These are phyloP conservation scores for Phycodurus eques DNA, from an alignment of 2,113 vertebrate species.

Conservation along the genomic window DNA sequence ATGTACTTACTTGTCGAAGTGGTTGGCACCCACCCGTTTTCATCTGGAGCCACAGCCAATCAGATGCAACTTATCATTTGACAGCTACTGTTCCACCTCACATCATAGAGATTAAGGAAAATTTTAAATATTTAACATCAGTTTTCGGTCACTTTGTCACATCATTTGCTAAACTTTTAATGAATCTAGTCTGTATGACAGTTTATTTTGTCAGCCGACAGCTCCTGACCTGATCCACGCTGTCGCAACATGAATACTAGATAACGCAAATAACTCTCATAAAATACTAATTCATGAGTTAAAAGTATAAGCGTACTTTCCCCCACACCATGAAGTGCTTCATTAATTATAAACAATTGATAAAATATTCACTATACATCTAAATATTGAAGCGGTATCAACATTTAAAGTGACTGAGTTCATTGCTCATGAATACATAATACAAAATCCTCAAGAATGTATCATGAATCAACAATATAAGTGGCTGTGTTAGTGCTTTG, in stretches of 20 bases:
- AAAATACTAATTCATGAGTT: constrained; percentile 11
- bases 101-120: constrained; percentile 26
- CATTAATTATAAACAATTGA: constrained; percentile 38
- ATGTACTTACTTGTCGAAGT: not conserved
- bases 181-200: constrained; percentile 44
- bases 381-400: constrained; percentile 37
- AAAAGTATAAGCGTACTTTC: constrained; percentile 19
- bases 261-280: constrained; percentile 11
- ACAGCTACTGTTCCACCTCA: constrained; percentile 7
- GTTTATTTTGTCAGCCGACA: constrained; percentile 29
- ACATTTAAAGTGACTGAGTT: constrained; percentile 35
- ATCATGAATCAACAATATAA: constrained; percentile 21
- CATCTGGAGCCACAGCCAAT: not conserved
- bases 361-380: constrained; percentile 38
- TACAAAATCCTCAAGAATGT: not conserved
- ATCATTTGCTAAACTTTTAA: constrained; percentile 38
- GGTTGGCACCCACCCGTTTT: not conserved
- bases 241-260: constrained; percentile 21
- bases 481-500: constrained; percentile 13
- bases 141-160: constrained; percentile 20
- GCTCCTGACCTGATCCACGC: constrained; percentile 18
- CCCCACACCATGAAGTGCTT: constrained; percentile 5
- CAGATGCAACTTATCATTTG: constrained; percentile 19
- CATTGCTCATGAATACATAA: constrained; percentile 34
- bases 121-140: constrained; percentile 32